Evolutionary conservation across 2,888 invertebrate species (phyloP).

Genomic region (Danaus chrysippus): DNA sequence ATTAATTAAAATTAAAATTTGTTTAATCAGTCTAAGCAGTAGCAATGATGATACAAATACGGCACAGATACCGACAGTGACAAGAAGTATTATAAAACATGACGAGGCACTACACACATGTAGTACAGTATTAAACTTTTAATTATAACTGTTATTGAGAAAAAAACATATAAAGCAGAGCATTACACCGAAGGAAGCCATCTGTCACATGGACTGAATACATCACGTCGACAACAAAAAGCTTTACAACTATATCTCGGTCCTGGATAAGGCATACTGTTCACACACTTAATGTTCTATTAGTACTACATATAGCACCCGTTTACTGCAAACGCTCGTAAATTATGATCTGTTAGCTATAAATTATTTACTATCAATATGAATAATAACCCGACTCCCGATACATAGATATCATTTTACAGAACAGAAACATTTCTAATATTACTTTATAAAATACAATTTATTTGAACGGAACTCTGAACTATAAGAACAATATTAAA

Average conservation of each 20-base stretch:
- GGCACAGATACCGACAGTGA: too few relatives aligned
- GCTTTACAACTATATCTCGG: slow-evolving; percentile 5
- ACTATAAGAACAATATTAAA: slow-evolving; percentile 1
- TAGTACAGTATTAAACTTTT: too few relatives aligned
- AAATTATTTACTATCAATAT: background rate
- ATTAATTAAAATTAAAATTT: too few relatives aligned
- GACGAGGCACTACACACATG: too few relatives aligned
- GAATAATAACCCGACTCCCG: background rate
- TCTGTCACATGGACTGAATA: background rate
- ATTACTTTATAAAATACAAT: background rate
- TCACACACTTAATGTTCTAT: background rate
- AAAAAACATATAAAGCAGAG: background rate
- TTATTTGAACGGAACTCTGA: background rate
- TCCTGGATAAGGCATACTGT: background rate
- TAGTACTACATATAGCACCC: slow-evolving; percentile 2
- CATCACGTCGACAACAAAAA: background rate
- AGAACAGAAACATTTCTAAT: too few relatives aligned
- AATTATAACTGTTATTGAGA: background rate
- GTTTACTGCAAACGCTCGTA: background rate
- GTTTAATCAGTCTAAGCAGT: too few relatives aligned
- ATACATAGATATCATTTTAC: too few relatives aligned
- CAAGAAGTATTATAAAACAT: too few relatives aligned
- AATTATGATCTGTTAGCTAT: slow-evolving; percentile 1
- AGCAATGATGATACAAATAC: too few relatives aligned
- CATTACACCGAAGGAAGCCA: background rate